Base-by-base conservation (phyloP, 2,888 invertebrate species). In the Eupeodes latifasciatus region DNA sequence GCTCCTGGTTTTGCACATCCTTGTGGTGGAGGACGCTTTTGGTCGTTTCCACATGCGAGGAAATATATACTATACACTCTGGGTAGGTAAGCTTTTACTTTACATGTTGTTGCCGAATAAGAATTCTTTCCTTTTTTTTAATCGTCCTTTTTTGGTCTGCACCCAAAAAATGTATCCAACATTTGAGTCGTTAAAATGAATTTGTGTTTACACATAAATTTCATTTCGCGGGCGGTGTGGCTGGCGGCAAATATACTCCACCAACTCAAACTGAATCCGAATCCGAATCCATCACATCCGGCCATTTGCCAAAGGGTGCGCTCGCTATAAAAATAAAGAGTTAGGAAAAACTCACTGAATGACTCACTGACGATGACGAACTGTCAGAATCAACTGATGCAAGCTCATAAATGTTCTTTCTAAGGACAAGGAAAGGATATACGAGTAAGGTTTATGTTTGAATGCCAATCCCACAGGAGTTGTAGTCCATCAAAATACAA, bases 201-300 rank as follows among this genome's bases (percentile, higher is more conserved):
- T 84, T 87, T 84, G 72, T 77, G 76, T 47, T 80, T 61, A 57
- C 62, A 80, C 80, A 87, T 87, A 84, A 77, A 87, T 87, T 84
- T 77, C 59, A 76, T 62, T 80, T 72, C 83, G 82, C 78, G 74
- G 62, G 71, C 75, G 6, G 51, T 5, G 47, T 49, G 12, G 16
- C 19, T 11, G 44, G 55, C 11, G 47, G 36, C 36, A 51, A 44
- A 66, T 11, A 40, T 40, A 40, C 27, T 40, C 5, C 40, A 7
- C 40, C 5, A 40, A 40, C 40, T 40, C 40, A 76, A 80, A 80
- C 62, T 66, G 53, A 69, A 74, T 53, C 19, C 40, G 53, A 69
- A 74, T 53, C 19, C 40, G 40, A 40, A 40, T 40, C 40, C 40
- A 40, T 7, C 9, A 1, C 67, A 57, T 10, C 36, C 57, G 57